Percentiles rank a stretch among this genome's conserved stretches.
These are phyloP conservation scores for Xylocampa areola DNA, from an alignment of 2,888 invertebrate genomes.

Conservation along the genomic window DNA sequence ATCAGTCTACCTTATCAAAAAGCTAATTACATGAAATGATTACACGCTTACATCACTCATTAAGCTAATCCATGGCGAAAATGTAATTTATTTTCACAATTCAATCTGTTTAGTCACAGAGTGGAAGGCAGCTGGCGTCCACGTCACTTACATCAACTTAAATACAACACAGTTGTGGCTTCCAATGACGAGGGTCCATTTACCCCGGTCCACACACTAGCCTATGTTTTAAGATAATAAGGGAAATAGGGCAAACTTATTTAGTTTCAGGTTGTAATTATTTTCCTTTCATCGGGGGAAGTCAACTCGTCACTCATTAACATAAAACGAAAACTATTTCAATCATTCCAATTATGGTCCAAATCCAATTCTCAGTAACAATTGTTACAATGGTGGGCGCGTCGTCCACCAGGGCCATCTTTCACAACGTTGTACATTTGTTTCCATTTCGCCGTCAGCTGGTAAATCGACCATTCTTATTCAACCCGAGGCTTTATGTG, in stretches of 20 bases:
- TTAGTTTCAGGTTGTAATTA: too few species aligned
- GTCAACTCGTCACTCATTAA: too few species aligned
- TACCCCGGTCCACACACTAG: too few species aligned
- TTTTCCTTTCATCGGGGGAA: too few species aligned
- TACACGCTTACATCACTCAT: too few species aligned
- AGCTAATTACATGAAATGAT: too few species aligned
- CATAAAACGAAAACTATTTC: too few species aligned
- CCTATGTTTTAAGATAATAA: too few species aligned
- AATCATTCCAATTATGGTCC: background rate
- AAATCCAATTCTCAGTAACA: background rate
- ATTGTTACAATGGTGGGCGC: slow-evolving; percentile 1
- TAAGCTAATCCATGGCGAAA: background rate
- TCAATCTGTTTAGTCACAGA: slow-evolving; percentile 12
- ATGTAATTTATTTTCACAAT: slow-evolving; percentile 12
- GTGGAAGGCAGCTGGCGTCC: slow-evolving; percentile 8
- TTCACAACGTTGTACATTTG: slow-evolving; percentile 61
- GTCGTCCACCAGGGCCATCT: slow-evolving; percentile 40
- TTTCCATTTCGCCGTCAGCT: slow-evolving; percentile 58
- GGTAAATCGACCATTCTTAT: slow-evolving; percentile 68
- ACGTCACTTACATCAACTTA: slow-evolving; percentile 15
- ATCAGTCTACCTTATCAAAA: too few species aligned
- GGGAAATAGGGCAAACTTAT: too few species aligned
- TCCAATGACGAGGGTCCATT: slow-evolving; percentile 25
- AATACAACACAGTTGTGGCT: slow-evolving; percentile 15
- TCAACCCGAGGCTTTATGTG: slow-evolving; percentile 27